A percentile compares a stretch with the other conserved stretches of the same genome.
Conservation (phyloP, 2,797 vertebrate genomes). For the Xyrichtys novacula region DNA sequence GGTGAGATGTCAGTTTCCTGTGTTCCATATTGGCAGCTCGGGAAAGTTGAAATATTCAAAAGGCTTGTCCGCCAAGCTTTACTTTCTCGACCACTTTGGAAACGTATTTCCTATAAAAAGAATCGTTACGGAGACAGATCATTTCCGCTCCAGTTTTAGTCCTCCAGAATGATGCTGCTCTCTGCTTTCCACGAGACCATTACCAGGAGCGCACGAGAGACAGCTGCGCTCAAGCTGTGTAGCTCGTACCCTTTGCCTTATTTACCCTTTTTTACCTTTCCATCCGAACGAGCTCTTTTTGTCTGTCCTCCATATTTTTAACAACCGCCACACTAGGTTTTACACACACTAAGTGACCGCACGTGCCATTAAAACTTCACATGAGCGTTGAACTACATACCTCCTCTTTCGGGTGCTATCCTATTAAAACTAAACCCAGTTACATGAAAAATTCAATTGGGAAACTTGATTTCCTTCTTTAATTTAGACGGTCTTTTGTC, state of each 20-base stretch:
- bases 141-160: slow-evolving; percentile 12
- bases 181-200: slow-evolving; percentile 10
- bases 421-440: too few relatives aligned
- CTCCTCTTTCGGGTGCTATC: neutral
- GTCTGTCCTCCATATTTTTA: neutral
- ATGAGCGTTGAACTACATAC: too few relatives aligned
- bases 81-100: slow-evolving; percentile 14
- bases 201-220: slow-evolving; percentile 1
- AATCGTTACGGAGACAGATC: slow-evolving; percentile 11
- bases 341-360: neutral
- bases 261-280: neutral
- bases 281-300: too few relatives aligned
- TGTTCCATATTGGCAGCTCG: slow-evolving; percentile 25
- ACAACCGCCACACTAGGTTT: neutral
- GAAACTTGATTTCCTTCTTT: neutral
- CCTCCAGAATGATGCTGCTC: neutral
- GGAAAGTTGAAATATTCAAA: slow-evolving; percentile 55
- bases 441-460: neutral
- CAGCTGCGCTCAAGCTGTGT: neutral
- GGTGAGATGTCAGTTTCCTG: slow-evolving; percentile 53
- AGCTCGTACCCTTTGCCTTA: too few relatives aligned
- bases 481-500: rapidly evolving
- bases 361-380: slow-evolving; percentile 15
- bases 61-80: slow-evolving; percentile 1
- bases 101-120: slow-evolving; percentile 21